These are phyloP conservation scores for Timema cristinae DNA, from an alignment of 2,888 invertebrate species.

Conservation along the genomic window DNA sequence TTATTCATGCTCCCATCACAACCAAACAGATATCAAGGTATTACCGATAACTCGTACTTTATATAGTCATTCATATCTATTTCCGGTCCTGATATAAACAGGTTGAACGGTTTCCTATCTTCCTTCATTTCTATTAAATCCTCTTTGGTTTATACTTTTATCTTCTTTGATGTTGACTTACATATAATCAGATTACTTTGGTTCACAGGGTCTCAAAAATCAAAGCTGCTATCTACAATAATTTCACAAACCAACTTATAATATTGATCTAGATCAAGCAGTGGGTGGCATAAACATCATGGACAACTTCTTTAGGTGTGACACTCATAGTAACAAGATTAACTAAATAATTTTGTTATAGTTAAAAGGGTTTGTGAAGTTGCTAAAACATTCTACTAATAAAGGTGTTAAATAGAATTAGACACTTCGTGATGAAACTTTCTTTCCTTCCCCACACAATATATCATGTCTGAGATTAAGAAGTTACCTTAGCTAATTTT, in stretches of 20 bases:
- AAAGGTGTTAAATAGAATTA: background rate
- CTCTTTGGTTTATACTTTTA: slow-evolving; percentile 10
- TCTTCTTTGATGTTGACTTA: slow-evolving; percentile 2
- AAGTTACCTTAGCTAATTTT: slow-evolving; percentile 7
- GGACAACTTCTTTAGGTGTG: background rate
- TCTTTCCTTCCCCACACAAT: background rate
- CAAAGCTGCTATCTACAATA: background rate
- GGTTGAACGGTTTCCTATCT: no score
- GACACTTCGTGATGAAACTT: background rate
- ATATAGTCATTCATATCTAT: background rate
- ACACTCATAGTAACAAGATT: slow-evolving; percentile 2
- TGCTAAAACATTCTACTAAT: no score
- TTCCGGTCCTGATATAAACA: no score
- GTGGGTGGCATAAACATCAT: slow-evolving; percentile 9
- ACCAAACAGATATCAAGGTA: background rate
- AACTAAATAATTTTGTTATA: background rate
- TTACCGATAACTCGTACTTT: background rate
- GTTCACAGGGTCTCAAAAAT: background rate
- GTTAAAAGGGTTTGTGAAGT: background rate
- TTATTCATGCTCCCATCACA: background rate
- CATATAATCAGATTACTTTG: slow-evolving; percentile 1
- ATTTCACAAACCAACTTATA: slow-evolving; percentile 6
- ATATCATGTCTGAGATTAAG: background rate
- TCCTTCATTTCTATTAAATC: background rate
- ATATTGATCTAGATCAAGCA: slow-evolving; percentile 2